Percentiles rank a stretch among this genome's conserved stretches.
Evolutionary conservation across 2,113 vertebrate genomes (phyloP).

Genomic region (Etheostoma cragini): DNA sequence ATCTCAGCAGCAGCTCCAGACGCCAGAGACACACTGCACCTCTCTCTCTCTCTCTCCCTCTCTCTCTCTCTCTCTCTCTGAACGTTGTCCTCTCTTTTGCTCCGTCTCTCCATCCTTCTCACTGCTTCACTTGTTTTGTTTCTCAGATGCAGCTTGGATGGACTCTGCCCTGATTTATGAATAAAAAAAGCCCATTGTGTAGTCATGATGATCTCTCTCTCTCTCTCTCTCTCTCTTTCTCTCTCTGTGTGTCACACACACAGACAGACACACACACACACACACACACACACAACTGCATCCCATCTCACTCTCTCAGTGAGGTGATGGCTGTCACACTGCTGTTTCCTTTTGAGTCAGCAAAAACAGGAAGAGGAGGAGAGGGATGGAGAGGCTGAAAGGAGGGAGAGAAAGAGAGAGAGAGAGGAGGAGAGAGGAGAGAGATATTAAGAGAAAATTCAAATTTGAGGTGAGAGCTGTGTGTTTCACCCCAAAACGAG

Average conservation of each 20-base stretch:
- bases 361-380: constrained; percentile 66
- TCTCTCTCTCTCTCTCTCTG: constrained; percentile 33
- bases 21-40: constrained; percentile 80
- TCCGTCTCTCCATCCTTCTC: constrained; percentile 29
- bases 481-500: background rate
- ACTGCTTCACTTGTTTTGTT: constrained; percentile 47
- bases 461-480: constrained; percentile 31
- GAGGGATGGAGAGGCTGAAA: constrained; percentile 53
- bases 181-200: constrained; percentile 58
- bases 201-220: constrained; percentile 56
- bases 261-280: background rate
- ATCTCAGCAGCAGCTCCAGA: constrained; percentile 82
- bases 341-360: constrained; percentile 73
- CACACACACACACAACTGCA: background rate
- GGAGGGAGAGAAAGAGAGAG: constrained; percentile 13
- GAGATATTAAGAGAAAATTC: constrained; percentile 42
- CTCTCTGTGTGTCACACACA: background rate
- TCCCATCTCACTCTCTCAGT: constrained; percentile 4
- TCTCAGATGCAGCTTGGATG: constrained; percentile 66
- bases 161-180: constrained; percentile 60
- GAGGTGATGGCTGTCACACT: constrained; percentile 77
- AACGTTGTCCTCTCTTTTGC: constrained; percentile 17
- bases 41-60: constrained; percentile 42
- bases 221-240: background rate
- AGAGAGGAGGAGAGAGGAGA: background rate